A percentile compares a stretch with the other conserved stretches of the same genome.
These are phyloP conservation scores for Miltochrista miniata DNA, from an alignment of 2,888 invertebrate genomes.

Conservation along the genomic window DNA sequence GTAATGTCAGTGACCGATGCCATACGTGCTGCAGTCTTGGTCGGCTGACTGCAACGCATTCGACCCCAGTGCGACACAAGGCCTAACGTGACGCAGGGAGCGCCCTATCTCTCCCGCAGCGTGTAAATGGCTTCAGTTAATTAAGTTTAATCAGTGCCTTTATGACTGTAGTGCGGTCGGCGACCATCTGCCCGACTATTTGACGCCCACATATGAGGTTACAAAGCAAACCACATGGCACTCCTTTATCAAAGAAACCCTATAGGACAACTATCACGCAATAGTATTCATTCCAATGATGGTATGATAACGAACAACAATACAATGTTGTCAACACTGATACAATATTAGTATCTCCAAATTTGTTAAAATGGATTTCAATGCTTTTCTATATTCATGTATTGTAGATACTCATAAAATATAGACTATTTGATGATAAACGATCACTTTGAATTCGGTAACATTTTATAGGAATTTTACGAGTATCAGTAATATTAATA, in stretches of 20 bases:
- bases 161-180: conserved; percentile 51
- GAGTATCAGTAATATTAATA: conserved; percentile 15
- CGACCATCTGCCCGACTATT: conserved; percentile 72
- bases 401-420: conserved; percentile 19
- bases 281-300: neutral
- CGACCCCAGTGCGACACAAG: conserved; percentile 25
- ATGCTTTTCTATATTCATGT: conserved; percentile 15
- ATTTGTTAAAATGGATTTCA: neutral
- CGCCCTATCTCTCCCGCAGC: conserved; percentile 52
- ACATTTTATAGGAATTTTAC: conserved; percentile 33
- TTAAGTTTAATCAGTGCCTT: conserved; percentile 81
- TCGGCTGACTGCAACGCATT: conserved; percentile 13
- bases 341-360: neutral
- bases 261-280: conserved; percentile 5
- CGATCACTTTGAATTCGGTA: conserved; percentile 34
- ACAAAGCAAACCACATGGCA: conserved; percentile 47
- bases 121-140: conserved; percentile 83
- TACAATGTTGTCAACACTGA: neutral
- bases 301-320: neutral
- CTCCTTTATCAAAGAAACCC: conserved; percentile 47
- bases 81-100: conserved; percentile 29
- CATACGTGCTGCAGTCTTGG: conserved; percentile 26
- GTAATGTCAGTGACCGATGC: conserved; percentile 59
- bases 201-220: conserved; percentile 77
- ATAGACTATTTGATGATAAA: conserved; percentile 21